A percentile compares a stretch with the other conserved stretches of the same genome.
phyloP scores from a whole-genome alignment of 1,140 invertebrate species.

The Dendroctonus valens region DNA sequence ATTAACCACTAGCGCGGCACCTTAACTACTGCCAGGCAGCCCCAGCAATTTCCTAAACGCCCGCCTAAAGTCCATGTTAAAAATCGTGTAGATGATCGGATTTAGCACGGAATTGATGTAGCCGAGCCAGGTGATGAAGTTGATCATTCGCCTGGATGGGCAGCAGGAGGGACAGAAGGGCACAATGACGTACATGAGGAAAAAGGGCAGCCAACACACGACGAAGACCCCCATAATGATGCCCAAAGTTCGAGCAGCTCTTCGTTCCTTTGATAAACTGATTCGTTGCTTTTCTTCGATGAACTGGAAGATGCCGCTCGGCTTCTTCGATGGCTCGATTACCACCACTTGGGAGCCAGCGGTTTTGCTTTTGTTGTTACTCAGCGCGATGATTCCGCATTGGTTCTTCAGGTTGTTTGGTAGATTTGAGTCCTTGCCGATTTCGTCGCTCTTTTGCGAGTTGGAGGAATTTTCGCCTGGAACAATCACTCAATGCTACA shows the following conservation, averaged over 20 bases:
- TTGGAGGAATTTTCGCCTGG: constrained; percentile 47
- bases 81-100: constrained; percentile 96
- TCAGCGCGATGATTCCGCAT: constrained; percentile 23
- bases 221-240: constrained; percentile 96
- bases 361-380: constrained; percentile 44
- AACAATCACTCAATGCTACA: constrained; percentile 5
- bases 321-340: constrained; percentile 51
- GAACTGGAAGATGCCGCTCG: constrained; percentile 76
- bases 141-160: constrained; percentile 75
- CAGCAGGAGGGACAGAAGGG: constrained; percentile 81
- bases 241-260: constrained; percentile 87
- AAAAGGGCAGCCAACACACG: constrained; percentile 96
- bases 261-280: constrained; percentile 85
- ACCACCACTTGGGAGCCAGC: constrained; percentile 45
- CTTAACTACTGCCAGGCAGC: constrained; percentile 48
- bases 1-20: too few relatives aligned
- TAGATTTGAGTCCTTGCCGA: constrained; percentile 28
- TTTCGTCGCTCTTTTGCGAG: constrained; percentile 40
- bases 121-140: constrained; percentile 95
- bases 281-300: constrained; percentile 93
- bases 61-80: constrained; percentile 92
- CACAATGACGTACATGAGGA: constrained; percentile 90
- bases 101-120: constrained; percentile 98
- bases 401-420: constrained; percentile 33
- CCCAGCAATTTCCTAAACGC: constrained; percentile 87